These are phyloP conservation scores for Pangasius djambal DNA, from an alignment of 2,797 vertebrate species.

Conservation along the genomic window DNA sequence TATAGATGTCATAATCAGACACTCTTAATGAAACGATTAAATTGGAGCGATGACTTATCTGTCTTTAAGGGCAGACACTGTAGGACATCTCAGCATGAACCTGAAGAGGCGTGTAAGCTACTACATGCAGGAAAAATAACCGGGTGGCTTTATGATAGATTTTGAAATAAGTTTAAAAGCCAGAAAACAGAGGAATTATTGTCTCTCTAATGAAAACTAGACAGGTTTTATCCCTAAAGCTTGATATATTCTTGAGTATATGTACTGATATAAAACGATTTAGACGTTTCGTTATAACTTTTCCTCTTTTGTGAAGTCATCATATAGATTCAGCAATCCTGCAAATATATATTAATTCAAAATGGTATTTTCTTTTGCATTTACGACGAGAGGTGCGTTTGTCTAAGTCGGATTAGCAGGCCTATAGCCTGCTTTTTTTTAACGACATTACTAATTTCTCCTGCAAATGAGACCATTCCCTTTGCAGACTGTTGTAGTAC, in stretches of 20 bases:
- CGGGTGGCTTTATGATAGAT: background rate
- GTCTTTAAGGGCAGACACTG: background rate
- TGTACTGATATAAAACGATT: background rate
- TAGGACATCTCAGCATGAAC: slow-evolving; percentile 3
- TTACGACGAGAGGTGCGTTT: background rate
- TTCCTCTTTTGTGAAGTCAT: background rate
- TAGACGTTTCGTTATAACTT: background rate
- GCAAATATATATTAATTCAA: background rate
- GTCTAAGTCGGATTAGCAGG: background rate
- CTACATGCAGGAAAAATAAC: background rate
- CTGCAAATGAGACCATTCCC: background rate
- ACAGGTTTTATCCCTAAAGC: background rate
- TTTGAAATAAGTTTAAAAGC: background rate
- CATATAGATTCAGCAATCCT: background rate
- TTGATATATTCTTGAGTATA: background rate
- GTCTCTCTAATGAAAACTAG: background rate
- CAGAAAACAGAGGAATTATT: background rate
- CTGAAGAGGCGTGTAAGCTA: background rate
- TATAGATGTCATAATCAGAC: background rate
- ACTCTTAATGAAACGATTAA: background rate
- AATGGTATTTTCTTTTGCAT: background rate
- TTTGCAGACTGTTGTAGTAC: background rate
- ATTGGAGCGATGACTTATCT: background rate
- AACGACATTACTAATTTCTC: background rate
- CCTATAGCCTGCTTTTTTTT: background rate